Evolutionary conservation across 2,888 invertebrate genomes (phyloP).

Genomic region (Enchytraeus crypticus): DNA sequence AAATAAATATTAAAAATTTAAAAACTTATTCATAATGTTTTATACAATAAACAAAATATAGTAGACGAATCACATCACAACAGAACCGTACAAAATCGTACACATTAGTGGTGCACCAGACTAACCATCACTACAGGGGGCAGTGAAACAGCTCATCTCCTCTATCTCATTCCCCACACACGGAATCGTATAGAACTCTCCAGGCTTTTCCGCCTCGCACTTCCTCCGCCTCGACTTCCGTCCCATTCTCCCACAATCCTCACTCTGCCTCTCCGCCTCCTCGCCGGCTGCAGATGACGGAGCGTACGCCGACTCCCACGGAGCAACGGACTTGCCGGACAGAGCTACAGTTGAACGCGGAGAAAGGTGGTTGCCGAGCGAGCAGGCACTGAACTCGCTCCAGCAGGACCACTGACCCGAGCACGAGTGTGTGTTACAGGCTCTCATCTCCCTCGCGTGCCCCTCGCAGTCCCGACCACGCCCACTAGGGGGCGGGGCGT

Average conservation of each 20-base stretch:
- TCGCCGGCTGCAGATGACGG: no score
- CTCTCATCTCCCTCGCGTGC: constrained; percentile 62
- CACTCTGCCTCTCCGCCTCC: constrained; percentile 75
- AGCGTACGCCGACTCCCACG: no score
- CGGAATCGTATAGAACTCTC: constrained; percentile 25
- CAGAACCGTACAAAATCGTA: no score
- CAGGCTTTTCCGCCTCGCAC: constrained; percentile 51
- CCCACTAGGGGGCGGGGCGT: constrained; percentile 36
- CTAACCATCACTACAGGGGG: constrained; percentile 26
- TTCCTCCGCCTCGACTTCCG: constrained; percentile 60
- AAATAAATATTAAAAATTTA: no score
- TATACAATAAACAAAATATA: no score
- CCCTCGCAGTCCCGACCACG: constrained; percentile 60
- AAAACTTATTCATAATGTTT: no score
- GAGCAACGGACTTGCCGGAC: no score
- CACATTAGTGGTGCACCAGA: no score
- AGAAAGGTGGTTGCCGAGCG: no score
- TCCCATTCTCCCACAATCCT: constrained; percentile 65
- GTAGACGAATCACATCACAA: no score
- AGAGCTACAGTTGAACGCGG: no score
- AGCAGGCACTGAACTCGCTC: constrained; percentile 75
- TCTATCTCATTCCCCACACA: constrained; percentile 31
- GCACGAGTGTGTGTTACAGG: constrained; percentile 58
- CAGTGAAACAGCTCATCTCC: constrained; percentile 24
- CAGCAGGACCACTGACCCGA: constrained; percentile 57